phyloP scores from a whole-genome alignment of 2,888 invertebrate species.

The Thymelicus sylvestris region DNA sequence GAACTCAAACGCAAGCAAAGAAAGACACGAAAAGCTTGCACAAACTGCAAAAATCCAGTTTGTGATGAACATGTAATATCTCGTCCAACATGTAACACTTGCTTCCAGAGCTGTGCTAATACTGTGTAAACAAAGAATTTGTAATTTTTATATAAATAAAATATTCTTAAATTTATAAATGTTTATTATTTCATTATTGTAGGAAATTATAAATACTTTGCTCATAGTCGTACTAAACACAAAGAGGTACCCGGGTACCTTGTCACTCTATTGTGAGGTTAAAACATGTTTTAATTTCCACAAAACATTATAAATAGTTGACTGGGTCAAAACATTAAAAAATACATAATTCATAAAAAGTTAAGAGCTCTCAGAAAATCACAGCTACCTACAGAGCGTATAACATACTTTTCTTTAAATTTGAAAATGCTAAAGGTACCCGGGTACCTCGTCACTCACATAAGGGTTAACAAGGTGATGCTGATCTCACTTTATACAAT shows the following conservation, averaged over 20 bases:
- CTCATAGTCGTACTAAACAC: slow-evolving; percentile 13
- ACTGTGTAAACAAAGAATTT: slow-evolving; percentile 31
- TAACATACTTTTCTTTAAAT: slow-evolving; percentile 23
- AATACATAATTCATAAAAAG: no score
- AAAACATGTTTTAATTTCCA: no score
- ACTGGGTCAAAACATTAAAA: no score
- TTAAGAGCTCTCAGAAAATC: no score
- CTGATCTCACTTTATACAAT: no score
- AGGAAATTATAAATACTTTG: no score
- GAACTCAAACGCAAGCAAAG: no score
- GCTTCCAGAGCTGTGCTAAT: slow-evolving; percentile 29
- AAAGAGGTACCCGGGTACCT: slow-evolving; percentile 35
- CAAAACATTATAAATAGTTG: no score
- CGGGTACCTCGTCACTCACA: no score
- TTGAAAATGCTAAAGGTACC: slow-evolving; percentile 27
- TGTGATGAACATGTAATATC: slow-evolving; percentile 35
- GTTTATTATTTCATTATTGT: not conserved
- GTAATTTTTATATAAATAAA: slow-evolving; percentile 29
- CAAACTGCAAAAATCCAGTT: slow-evolving; percentile 37
- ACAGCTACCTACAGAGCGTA: no score
- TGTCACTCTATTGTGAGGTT: no score
- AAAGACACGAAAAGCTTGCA: slow-evolving; percentile 30
- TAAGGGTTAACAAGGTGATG: no score
- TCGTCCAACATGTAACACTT: slow-evolving; percentile 36
- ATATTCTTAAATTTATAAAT: slow-evolving; percentile 25